phyloP scores from a whole-genome alignment of 2,888 invertebrate genomes.

The Nemoura dubitans region DNA sequence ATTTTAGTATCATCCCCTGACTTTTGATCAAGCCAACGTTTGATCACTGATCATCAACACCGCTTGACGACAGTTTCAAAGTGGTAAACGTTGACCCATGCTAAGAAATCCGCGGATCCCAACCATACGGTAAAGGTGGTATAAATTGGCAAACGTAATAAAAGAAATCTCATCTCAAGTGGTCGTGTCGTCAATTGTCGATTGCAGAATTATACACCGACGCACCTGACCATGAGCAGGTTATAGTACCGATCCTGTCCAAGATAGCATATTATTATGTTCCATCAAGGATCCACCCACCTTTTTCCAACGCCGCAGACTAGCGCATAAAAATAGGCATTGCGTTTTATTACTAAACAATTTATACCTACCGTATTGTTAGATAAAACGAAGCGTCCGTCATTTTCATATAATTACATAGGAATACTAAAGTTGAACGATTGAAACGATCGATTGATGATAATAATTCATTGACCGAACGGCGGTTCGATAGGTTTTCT shows the following conservation, averaged over 20 bases:
- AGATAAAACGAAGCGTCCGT: neutral
- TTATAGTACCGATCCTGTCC: neutral
- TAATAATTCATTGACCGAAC: neutral
- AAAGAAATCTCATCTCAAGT: no score
- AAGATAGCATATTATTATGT: neutral
- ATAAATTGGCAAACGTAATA: no score
- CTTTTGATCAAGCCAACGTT: no score
- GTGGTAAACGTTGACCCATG: no score
- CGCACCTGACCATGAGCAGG: neutral
- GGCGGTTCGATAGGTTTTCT: neutral
- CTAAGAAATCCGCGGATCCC: no score
- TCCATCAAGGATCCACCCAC: neutral
- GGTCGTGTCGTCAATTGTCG: neutral
- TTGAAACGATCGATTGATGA: neutral
- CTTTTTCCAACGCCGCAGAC: neutral
- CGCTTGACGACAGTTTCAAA: no score
- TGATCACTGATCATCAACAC: no score
- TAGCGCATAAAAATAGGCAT: neutral
- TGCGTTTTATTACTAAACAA: neutral
- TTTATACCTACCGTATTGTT: slow-evolving; percentile 2
- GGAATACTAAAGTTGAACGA: neutral
- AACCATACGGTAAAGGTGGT: no score
- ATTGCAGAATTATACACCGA: neutral
- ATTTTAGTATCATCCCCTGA: no score
- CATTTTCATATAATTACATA: neutral